Evolutionary conservation across 2,888 invertebrate genomes (phyloP).

Genomic region (Heteromyza rotundicornis): DNA sequence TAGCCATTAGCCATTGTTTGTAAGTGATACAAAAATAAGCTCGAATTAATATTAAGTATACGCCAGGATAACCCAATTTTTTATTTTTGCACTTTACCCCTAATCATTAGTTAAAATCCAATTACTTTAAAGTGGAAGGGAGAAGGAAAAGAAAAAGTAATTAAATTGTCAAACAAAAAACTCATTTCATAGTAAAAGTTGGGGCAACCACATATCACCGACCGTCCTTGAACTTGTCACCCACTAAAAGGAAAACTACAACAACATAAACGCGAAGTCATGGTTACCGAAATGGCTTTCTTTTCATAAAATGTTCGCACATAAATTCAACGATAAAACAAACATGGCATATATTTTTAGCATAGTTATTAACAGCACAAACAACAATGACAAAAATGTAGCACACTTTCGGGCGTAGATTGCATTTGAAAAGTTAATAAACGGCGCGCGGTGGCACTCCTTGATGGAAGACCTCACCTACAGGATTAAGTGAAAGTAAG

Average conservation of each 20-base stretch:
- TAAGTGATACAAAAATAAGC: no score
- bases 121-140: no score
- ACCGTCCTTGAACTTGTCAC: constrained; percentile 55
- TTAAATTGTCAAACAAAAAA: no score
- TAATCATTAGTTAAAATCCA: no score
- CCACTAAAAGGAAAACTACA: background rate
- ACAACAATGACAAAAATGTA: constrained; percentile 9
- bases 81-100: no score
- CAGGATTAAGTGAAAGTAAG: background rate
- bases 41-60: no score
- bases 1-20: no score
- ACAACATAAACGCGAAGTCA: no score
- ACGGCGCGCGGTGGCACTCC: background rate
- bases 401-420: constrained; percentile 16
- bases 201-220: no score
- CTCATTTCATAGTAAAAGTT: no score
- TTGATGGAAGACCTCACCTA: background rate
- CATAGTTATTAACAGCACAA: background rate
- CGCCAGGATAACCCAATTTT: no score
- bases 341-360: background rate
- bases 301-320: background rate
- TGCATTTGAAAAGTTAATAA: background rate
- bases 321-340: background rate
- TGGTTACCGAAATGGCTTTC: constrained; percentile 12
- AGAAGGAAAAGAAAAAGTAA: no score